A percentile compares a stretch with the other conserved stretches of the same genome.
Evolutionary conservation across 1,140 invertebrate species (phyloP).

Genomic region (Papilio aristodemus): DNA sequence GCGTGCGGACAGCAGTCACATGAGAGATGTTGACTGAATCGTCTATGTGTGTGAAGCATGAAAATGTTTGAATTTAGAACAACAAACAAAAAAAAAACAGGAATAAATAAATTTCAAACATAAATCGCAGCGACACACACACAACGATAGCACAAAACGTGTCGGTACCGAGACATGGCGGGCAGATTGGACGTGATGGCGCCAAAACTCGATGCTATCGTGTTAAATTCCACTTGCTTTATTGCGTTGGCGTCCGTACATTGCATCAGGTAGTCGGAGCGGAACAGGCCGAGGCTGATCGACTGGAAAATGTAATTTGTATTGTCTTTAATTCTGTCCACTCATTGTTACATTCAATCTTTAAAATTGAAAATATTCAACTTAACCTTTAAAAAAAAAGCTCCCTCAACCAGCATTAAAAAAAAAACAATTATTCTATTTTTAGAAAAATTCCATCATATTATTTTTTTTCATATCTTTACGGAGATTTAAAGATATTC

Average conservation of each 20-base stretch:
- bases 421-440: no score
- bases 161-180: constrained; percentile 85
- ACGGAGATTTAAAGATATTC: no score
- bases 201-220: constrained; percentile 87
- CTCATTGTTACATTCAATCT: constrained; percentile 6
- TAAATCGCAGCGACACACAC: constrained; percentile 25
- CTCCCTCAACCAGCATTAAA: no score
- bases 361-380: no score
- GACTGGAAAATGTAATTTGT: constrained; percentile 66
- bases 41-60: constrained; percentile 45
- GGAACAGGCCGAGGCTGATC: constrained; percentile 83
- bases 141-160: constrained; percentile 40
- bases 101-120: constrained; percentile 19
- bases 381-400: no score
- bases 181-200: constrained; percentile 83
- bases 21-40: constrained; percentile 77
- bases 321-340: constrained; percentile 34
- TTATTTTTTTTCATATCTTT: no score
- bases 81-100: neutral
- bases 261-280: constrained; percentile 89
- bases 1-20: constrained; percentile 75
- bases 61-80: constrained; percentile 38
- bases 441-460: no score
- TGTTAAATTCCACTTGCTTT: constrained; percentile 90
- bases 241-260: constrained; percentile 81